Percentiles rank a stretch among this genome's conserved stretches.
phyloP scores from a whole-genome alignment of 2,113 vertebrate genomes.

The Amazona guildingii region DNA sequence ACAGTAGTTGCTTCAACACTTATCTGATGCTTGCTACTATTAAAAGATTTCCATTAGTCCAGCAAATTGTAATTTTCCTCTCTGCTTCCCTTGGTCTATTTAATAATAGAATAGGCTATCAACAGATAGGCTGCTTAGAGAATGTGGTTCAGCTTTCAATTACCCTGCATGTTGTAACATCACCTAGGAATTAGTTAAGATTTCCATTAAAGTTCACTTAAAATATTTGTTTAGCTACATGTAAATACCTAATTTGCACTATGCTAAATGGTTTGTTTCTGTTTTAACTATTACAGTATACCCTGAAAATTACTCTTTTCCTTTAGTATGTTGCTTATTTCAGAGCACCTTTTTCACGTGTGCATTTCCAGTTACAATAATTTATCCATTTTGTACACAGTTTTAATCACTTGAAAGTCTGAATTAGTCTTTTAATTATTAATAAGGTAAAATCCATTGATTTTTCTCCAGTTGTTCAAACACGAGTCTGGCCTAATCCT shows the following conservation, averaged over 20 bases:
- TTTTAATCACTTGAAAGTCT: conserved; percentile 79
- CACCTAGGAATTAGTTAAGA: conserved; percentile 13
- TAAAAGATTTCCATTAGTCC: background rate
- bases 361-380: conserved; percentile 49
- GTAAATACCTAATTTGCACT: background rate
- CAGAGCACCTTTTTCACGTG: background rate
- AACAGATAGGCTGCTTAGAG: background rate
- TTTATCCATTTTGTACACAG: conserved; percentile 65
- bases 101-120: background rate
- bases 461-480: conserved; percentile 85
- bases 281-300: background rate
- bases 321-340: background rate
- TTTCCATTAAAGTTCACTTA: conserved; percentile 6
- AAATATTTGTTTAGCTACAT: background rate
- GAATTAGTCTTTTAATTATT: conserved; percentile 86
- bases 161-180: background rate
- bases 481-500: conserved; percentile 80
- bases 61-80: background rate
- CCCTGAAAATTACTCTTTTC: conserved; percentile 3
- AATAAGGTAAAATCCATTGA: conserved; percentile 86
- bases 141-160: conserved; percentile 40
- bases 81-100: background rate
- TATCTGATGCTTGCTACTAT: background rate
- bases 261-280: background rate
- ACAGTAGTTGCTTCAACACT: background rate